These are phyloP conservation scores for Latrodectus geometricus DNA, from an alignment of 1,140 invertebrate species.

Conservation along the genomic window DNA sequence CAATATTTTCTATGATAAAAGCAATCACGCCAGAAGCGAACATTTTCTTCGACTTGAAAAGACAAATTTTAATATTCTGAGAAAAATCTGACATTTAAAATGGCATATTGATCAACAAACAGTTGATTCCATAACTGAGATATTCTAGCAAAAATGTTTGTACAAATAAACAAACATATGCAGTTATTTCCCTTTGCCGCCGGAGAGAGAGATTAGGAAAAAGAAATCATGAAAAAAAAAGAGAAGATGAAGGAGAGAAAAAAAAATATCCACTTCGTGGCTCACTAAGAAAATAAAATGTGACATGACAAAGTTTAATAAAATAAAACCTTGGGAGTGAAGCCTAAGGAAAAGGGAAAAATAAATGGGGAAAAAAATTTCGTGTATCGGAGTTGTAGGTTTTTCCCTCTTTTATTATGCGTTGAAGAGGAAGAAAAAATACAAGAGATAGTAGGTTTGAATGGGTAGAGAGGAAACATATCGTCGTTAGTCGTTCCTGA, in stretches of 20 bases:
- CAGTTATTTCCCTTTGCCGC: background rate
- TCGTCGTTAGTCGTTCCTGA: slow-evolving; percentile 13
- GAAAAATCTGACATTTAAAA: no score
- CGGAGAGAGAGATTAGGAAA: background rate
- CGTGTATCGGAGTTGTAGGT: slow-evolving; percentile 13
- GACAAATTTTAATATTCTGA: no score
- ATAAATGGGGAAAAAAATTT: slow-evolving; percentile 2
- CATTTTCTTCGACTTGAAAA: no score
- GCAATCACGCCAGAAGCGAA: no score
- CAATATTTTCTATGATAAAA: no score
- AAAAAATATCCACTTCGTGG: background rate
- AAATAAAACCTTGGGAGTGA: background rate
- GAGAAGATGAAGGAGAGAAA: background rate
- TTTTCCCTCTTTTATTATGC: slow-evolving; percentile 9
- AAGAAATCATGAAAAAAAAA: no score
- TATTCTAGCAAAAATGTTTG: background rate
- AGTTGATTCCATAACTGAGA: background rate
- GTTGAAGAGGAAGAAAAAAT: background rate
- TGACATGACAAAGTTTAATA: slow-evolving; percentile 14
- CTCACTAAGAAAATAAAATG: background rate
- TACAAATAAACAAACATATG: background rate
- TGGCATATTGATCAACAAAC: background rate
- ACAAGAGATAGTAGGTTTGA: slow-evolving; percentile 2
- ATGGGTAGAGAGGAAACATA: slow-evolving; percentile 19
- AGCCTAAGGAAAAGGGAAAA: background rate